These are phyloP conservation scores for Albula goreensis DNA, from an alignment of 2,113 vertebrate genomes.

Conservation along the genomic window DNA sequence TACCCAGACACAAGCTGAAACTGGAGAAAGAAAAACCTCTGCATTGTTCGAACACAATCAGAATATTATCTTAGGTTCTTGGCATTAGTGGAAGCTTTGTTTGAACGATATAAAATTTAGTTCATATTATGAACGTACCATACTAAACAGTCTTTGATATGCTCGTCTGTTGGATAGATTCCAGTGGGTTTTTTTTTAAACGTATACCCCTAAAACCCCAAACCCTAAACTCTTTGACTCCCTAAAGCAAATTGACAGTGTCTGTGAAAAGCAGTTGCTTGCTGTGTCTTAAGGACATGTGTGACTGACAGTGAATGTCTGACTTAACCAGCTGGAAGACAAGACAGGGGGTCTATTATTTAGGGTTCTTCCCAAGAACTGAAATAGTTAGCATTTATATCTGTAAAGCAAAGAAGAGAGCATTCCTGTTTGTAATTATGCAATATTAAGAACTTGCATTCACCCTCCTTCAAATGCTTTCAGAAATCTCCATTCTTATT, in stretches of 20 bases:
- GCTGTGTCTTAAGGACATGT: neutral
- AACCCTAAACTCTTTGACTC: neutral
- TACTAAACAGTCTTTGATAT: neutral
- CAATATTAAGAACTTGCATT: neutral
- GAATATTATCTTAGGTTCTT: slow-evolving; percentile 3
- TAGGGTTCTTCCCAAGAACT: neutral
- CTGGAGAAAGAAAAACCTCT: neutral
- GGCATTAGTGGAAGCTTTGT: neutral
- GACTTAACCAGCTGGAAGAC: slow-evolving; percentile 4
- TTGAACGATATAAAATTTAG: neutral
- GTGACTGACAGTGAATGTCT: neutral
- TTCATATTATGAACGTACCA: neutral
- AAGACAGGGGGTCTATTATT: neutral
- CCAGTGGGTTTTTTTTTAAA: neutral
- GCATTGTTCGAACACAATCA: neutral
- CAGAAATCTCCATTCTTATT: neutral
- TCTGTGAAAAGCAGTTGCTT: neutral
- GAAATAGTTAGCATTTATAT: neutral
- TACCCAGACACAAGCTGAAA: slow-evolving; percentile 19
- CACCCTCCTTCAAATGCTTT: neutral
- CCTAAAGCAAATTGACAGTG: neutral
- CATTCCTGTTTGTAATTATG: neutral
- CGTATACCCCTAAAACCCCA: neutral
- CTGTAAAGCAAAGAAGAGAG: neutral
- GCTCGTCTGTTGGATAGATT: neutral